A percentile compares a stretch with the other conserved stretches of the same genome.
Conservation (phyloP, 2,113 vertebrate species). For the Cephalophus harveyi region DNA sequence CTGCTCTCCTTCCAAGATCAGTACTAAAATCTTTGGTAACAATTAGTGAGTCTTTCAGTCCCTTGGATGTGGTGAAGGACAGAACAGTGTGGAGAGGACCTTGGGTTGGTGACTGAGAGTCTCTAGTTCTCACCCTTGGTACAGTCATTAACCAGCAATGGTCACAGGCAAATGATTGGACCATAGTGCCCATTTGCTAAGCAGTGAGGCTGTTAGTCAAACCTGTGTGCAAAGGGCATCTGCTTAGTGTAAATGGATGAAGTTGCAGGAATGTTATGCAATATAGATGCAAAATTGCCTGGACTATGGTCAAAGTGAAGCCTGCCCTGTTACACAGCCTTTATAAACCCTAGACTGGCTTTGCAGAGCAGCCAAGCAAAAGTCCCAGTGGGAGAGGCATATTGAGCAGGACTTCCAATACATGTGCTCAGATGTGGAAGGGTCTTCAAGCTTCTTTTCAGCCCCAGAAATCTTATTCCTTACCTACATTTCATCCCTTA, state of each 20-base stretch:
- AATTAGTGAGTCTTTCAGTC: background rate
- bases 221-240: background rate
- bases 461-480: background rate
- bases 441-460: background rate
- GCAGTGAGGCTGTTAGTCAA: background rate
- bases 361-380: background rate
- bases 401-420: background rate
- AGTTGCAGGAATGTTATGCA: background rate
- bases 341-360: background rate
- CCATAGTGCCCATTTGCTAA: background rate
- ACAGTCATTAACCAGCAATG: background rate
- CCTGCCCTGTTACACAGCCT: background rate
- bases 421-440: background rate
- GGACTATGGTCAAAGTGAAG: background rate
- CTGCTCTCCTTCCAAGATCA: background rate
- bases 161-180: background rate
- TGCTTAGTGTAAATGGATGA: background rate
- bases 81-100: background rate
- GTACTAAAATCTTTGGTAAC: background rate
- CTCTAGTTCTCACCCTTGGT: background rate
- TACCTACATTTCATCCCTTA: background rate
- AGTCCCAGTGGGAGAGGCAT: background rate
- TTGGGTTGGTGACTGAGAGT: background rate
- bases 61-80: background rate
- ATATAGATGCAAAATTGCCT: background rate